phyloP scores from a whole-genome alignment of 2,888 invertebrate species.

The Empis stercorea region DNA sequence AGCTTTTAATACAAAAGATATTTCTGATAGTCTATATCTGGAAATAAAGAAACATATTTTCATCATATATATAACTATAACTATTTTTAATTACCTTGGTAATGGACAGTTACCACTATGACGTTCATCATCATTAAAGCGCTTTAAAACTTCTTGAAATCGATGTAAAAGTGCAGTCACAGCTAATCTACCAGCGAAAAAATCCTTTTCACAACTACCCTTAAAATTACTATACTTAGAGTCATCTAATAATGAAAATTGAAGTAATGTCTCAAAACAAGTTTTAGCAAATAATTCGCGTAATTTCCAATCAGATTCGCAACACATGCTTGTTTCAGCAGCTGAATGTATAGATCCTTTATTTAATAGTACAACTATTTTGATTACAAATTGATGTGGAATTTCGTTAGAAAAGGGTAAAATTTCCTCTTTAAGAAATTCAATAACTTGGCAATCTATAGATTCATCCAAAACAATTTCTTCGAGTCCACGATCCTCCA shows the following conservation, averaged over 20 bases:
- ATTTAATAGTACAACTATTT: slow-evolving; percentile 71
- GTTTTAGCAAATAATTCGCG: slow-evolving; percentile 93
- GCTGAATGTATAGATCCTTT: slow-evolving; percentile 76
- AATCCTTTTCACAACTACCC: slow-evolving; percentile 39
- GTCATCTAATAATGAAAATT: slow-evolving; percentile 79
- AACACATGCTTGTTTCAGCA: slow-evolving; percentile 47
- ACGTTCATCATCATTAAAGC: slow-evolving; percentile 73
- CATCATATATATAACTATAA: too few species aligned
- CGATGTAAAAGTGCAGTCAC: slow-evolving; percentile 84
- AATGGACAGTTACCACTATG: slow-evolving; percentile 75
- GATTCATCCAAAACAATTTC: slow-evolving; percentile 56
- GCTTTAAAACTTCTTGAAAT: slow-evolving; percentile 83
- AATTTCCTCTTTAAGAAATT: slow-evolving; percentile 68
- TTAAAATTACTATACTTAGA: slow-evolving; percentile 34
- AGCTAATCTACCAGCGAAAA: slow-evolving; percentile 61
- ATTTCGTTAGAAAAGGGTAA: slow-evolving; percentile 64
- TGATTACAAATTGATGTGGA: slow-evolving; percentile 68
- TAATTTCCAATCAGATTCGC: slow-evolving; percentile 66
- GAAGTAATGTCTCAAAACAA: slow-evolving; percentile 89
- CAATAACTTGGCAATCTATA: slow-evolving; percentile 72
- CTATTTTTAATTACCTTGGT: slow-evolving; percentile 46
- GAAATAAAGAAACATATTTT: slow-evolving; percentile 4
- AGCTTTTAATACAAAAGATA: slow-evolving; percentile 90
- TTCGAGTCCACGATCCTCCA: slow-evolving; percentile 44
- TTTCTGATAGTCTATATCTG: slow-evolving; percentile 86